Evolutionary conservation across 2,113 vertebrate genomes (phyloP), one percentile per base, ranked within the genome.

Genomic region (Hippocampus mohnikei): DNA sequence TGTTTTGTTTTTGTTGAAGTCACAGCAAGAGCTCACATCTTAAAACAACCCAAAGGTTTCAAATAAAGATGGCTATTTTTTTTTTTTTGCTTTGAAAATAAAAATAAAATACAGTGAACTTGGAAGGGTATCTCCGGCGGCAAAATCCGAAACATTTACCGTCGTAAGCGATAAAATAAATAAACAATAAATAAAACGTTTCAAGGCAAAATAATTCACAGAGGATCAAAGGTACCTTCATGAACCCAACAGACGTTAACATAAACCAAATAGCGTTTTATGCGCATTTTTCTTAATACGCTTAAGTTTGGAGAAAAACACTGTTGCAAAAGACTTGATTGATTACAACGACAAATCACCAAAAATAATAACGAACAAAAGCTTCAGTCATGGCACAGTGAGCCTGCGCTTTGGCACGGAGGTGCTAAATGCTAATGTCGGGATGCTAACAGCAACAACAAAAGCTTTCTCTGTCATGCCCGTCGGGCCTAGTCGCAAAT

Each of bases 111-210:
- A 50, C 29, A 70, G 63, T 16, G 60, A 70, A 77, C 16, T 48
- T 15, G 40, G 13, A 23, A 48, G 48, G 63, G 33, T 20, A 52
- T 46, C 44, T 70, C 15, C 0, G 0, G 46, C 3, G 1, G 15
- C 27, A 33, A 60, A 18, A 20, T 63, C 46, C n/a, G 55, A 52
- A 73, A 77, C 8, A 59, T 73, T 44, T 72, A 70, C 60, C 66
- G 73, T 67, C 58, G 53, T 77, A 55, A 60, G 69, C 73, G 76
- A 74, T 52, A 66, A 83, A 89, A 88, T 87, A 89, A 89, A 88
- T 88, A 81, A 68, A 84, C 74, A 90, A 85, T 88, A 90, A 90
- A 85, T 88, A 78, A 88, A 85, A 85, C 20, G 21, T 15, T 12
- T 29, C n/a, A 48, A 66, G 21, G 66, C 48, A 33, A 52, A 52